Evolutionary conservation across 2,797 vertebrate genomes (phyloP).

Genomic region (Danionella dracula): DNA sequence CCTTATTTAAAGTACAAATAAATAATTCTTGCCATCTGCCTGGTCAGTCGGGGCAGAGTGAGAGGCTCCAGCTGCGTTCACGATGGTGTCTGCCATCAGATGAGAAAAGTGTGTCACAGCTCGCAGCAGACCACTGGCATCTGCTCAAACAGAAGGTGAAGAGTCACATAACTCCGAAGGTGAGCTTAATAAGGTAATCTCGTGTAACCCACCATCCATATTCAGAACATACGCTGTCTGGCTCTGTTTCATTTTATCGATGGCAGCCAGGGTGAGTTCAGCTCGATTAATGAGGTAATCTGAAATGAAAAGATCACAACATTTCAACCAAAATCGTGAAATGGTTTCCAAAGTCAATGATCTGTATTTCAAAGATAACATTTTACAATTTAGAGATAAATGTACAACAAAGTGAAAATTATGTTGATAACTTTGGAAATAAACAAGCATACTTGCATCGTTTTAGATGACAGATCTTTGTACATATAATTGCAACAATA

Average conservation of each 20-base stretch:
- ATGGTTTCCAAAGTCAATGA: too few species aligned
- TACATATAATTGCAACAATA: too few species aligned
- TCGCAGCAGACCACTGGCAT: constrained; percentile 73
- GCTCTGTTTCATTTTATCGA: constrained; percentile 76
- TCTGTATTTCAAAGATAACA: too few species aligned
- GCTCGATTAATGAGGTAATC: constrained; percentile 87
- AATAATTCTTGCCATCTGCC: constrained; percentile 82
- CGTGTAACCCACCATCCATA: constrained; percentile 52
- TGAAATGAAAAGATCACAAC: constrained; percentile 51
- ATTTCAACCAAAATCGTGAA: too few species aligned
- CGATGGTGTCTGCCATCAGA: constrained; percentile 81
- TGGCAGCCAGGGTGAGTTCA: constrained; percentile 68
- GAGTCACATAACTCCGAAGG: background rate
- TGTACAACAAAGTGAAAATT: too few species aligned
- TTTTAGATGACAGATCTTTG: too few species aligned
- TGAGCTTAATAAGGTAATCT: background rate
- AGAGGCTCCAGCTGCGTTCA: constrained; percentile 79
- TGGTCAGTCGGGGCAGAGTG: constrained; percentile 82
- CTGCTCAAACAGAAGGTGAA: constrained; percentile 52
- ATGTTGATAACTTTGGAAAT: too few species aligned
- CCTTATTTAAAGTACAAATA: too few species aligned
- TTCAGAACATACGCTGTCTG: constrained; percentile 61
- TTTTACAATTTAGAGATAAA: too few species aligned
- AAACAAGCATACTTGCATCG: too few species aligned
- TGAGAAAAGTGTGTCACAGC: constrained; percentile 83